These are phyloP conservation scores for Metalampra italica DNA, from an alignment of 2,888 invertebrate genomes.

Conservation along the genomic window DNA sequence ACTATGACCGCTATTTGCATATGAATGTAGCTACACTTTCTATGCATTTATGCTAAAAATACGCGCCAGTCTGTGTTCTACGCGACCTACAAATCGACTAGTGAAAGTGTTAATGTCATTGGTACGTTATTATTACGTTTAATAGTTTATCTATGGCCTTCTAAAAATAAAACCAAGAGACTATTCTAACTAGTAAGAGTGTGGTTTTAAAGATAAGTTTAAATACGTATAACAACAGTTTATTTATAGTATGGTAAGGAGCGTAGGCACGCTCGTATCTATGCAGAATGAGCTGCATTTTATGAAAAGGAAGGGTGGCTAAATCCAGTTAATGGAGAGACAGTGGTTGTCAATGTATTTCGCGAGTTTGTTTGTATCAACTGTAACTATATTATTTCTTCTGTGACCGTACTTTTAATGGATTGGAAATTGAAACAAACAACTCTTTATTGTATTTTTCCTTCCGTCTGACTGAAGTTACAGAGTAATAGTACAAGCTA, in stretches of 20 bases:
- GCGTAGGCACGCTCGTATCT: background rate
- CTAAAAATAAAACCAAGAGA: no score
- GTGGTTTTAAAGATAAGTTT: no score
- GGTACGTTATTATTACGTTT: constrained; percentile 35
- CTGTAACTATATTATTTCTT: no score
- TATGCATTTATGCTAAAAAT: constrained; percentile 33
- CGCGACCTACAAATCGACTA: constrained; percentile 36
- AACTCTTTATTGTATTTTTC: no score
- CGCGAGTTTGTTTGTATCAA: background rate
- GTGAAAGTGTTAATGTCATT: constrained; percentile 50
- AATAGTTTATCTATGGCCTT: constrained; percentile 15
- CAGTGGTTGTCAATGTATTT: constrained; percentile 7
- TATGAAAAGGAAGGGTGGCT: constrained; percentile 5
- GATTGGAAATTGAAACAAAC: no score
- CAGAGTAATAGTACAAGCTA: no score
- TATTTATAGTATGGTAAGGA: no score
- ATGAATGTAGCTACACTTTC: constrained; percentile 26
- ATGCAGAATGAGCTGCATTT: background rate
- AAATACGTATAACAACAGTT: no score
- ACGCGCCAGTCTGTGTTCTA: constrained; percentile 18
- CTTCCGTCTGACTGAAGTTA: no score
- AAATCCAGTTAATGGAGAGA: constrained; percentile 8
- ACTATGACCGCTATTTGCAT: constrained; percentile 14
- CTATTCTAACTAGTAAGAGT: no score
- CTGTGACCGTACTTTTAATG: no score